Evolutionary conservation across 2,113 vertebrate species (phyloP).

Genomic region (Alouatta palliata): DNA sequence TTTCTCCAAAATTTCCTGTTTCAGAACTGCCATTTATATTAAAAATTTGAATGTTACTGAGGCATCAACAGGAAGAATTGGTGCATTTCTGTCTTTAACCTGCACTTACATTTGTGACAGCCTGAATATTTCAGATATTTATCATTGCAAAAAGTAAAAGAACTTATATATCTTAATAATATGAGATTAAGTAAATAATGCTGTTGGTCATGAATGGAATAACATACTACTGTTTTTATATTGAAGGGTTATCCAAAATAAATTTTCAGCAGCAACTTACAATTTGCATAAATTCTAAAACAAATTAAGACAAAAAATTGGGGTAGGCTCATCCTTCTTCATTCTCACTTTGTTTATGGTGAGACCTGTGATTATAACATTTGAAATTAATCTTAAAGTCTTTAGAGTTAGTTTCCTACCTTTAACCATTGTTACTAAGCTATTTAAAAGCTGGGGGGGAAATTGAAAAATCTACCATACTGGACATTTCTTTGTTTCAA

Average conservation of each 20-base stretch:
- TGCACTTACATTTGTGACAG: neutral
- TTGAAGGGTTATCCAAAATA: neutral
- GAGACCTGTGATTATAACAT: neutral
- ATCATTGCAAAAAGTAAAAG: neutral
- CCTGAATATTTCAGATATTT: neutral
- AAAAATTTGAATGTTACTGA: neutral
- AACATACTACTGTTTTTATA: neutral
- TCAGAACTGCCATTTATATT: slow-evolving; percentile 23
- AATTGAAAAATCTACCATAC: neutral
- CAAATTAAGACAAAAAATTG: slow-evolving; percentile 5
- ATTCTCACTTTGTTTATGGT: neutral
- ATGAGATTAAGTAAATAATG: neutral
- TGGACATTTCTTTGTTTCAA: neutral
- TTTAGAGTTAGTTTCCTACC: neutral
- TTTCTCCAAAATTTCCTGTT: neutral
- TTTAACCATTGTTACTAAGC: slow-evolving; percentile 23
- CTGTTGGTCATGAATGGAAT: neutral
- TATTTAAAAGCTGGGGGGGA: neutral
- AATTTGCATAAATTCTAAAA: slow-evolving; percentile 4
- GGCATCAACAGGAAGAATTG: neutral
- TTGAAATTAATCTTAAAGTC: slow-evolving; percentile 20
- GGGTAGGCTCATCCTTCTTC: neutral
- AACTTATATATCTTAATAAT: neutral
- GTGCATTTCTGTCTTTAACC: neutral
- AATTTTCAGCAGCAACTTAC: neutral